Base-by-base conservation (phyloP, 2,797 vertebrate species). In the Typhlichthys eigenmanni region DNA sequence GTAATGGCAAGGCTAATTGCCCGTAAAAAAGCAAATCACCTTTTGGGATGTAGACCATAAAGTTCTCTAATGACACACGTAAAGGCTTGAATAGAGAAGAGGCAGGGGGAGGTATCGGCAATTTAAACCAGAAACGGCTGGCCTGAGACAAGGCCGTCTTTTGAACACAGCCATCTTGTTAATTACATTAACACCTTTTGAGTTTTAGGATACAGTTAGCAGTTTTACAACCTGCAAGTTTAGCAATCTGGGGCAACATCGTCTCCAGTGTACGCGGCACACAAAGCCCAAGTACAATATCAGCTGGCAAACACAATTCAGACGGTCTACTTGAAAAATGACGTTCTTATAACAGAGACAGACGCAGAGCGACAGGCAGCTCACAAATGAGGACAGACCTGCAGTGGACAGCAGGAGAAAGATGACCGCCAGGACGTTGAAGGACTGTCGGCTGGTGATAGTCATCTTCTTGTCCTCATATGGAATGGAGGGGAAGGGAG, bases 391-490 rank as follows among this genome's bases (percentile, higher is more conserved):
- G 54, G 47, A 75, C 86, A 91, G 90, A 98, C 97, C 97, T 96
- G 95, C 93, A 34, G 95, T 94, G 72, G 94, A 91, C 85, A 98
- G 92, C 84, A 97, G 86, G 2, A 94, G 92, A 80, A 96, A 90
- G 76, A 96, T 85, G 84, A 97, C 85, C 56, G 93, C 90, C 89
- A 97, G 94, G 91, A 93, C 92, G 81, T 96, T 95, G 91, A 95
- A 86, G 93, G 94, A 92, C 92, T 92, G 95, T 85, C 84, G 93
- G 90, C 93, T 95, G 93, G 93, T 95, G 93, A 94, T 93, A 94
- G 95, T 96, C 97, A 99, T 99, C 93, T 87, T 97, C 92, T 89
- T 88, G 92, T 93, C 94, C 87, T 95, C 96, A 96, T 95, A 80
- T 90, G 85, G 88, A 80, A 81, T 66, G 64, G 77, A 68, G 54